A percentile compares a stretch with the other conserved stretches of the same genome.
Evolutionary conservation across 30 jellyfish, hydroid and myxozoan genomes (phyloP).

Genomic region (Aurelia coerulea): DNA sequence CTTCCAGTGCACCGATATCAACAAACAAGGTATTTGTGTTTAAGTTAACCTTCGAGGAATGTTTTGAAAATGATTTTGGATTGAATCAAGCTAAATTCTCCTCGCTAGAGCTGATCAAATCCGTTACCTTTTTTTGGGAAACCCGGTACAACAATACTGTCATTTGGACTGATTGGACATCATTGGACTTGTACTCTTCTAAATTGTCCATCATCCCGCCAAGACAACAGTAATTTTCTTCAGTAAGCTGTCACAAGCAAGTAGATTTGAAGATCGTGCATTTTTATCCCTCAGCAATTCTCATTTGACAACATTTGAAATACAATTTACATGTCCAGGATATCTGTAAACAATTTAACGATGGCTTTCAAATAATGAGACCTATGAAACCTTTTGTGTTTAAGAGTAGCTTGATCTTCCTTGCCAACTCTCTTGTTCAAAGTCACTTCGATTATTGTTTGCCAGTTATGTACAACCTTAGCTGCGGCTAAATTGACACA

Average conservation of each 20-base stretch:
- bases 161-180: background rate
- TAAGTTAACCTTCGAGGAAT: no score
- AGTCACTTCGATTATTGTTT: slow-evolving; percentile 17
- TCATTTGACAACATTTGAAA: background rate
- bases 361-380: slow-evolving; percentile 7
- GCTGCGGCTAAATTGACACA: background rate
- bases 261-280: slow-evolving; percentile 13
- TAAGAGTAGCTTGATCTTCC: slow-evolving; percentile 6
- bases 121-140: no score
- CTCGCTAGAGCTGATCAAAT: no score
- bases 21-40: no score
- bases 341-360: background rate
- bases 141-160: no score
- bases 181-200: background rate
- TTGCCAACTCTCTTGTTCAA: slow-evolving; percentile 11
- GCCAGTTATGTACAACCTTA: slow-evolving; percentile 7
- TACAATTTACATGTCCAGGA: slow-evolving; percentile 1
- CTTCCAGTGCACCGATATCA: no score
- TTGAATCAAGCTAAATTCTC: no score
- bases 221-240: slow-evolving; percentile 12
- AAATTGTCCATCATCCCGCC: slow-evolving; percentile 14
- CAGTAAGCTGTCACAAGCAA: slow-evolving; percentile 18
- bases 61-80: no score
- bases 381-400: slow-evolving; percentile 6
- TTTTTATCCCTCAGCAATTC: slow-evolving; percentile 18